Base-by-base conservation (phyloP, 2,888 invertebrate genomes). In the Caenorhabditis becei region DNA sequence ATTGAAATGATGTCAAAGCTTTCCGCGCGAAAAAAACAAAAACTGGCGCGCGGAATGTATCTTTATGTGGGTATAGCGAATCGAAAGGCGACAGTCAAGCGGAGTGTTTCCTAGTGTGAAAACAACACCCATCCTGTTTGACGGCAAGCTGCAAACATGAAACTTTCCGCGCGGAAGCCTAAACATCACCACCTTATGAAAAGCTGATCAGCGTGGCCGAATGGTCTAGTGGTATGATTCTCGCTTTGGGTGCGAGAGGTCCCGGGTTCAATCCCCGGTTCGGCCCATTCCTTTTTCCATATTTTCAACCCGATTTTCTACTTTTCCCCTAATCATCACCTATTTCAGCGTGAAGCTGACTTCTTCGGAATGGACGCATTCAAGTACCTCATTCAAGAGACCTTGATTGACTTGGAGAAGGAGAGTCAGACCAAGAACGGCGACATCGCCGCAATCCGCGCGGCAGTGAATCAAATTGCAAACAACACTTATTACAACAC, bases 161-260 rank as follows among this genome's bases (percentile, higher is more conserved):
- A 32, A 41, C 14, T 41, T 14, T 14, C 14, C 41, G 8, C 14
- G 41, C 41, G 41, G 41, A 41, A 41, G 14, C 41, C 7, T 7
- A 41, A 41, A 14, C 41, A 11, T 41, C 41, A 41, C 14, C 14
- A 11, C 14, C 7, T 11, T 41, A 2, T 7, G 41, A 41, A 41
- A 2, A 41, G 8, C 8, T 7, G 41, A 11, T 14, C 7, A 5
- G 5, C 23, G 58, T 66, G 81, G 81, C 81, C 81, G 82, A 78
- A 87, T 89, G 89, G 89, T 89, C 89, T 89, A 89, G 89, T 86
- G 89, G 89, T 87, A 89, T 89, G 89, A 89, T 89, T 89, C 89
- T 89, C 88, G 89, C 89, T 89, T 89, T 81, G 89, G 89, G 89
- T 89, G 89, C 89, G 89, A 89, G 89, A 89, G 89, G 88, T 88